A percentile compares a stretch with the other conserved stretches of the same genome.
phyloP scores from a whole-genome alignment of 2,888 invertebrate genomes.

The Nomada ruficornis region DNA sequence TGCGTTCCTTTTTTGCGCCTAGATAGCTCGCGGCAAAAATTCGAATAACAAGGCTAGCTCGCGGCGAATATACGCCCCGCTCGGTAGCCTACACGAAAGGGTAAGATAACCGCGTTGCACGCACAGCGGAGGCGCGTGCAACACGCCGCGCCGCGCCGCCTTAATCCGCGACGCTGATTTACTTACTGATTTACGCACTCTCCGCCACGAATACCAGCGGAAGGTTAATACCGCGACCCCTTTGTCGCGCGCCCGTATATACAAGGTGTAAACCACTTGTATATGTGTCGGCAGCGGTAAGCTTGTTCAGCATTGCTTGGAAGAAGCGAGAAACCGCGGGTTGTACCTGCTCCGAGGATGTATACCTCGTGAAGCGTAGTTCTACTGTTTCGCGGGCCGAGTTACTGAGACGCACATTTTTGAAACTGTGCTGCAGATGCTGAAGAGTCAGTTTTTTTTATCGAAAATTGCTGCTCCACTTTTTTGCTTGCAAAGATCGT shows the following conservation, averaged over 20 bases:
- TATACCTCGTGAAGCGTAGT: neutral
- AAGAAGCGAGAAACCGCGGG: neutral
- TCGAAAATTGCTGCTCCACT: too few species aligned
- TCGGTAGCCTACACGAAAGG: slow-evolving; percentile 70
- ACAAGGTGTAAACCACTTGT: slow-evolving; percentile 36
- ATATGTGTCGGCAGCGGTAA: neutral
- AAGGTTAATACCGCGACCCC: slow-evolving; percentile 36
- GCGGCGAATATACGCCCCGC: slow-evolving; percentile 36
- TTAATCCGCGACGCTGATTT: slow-evolving; percentile 59
- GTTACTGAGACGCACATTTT: neutral
- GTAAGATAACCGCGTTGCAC: slow-evolving; percentile 62
- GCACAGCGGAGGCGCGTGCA: slow-evolving; percentile 43
- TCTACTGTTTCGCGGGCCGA: too few species aligned
- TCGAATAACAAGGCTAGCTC: slow-evolving; percentile 65
- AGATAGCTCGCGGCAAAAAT: slow-evolving; percentile 72
- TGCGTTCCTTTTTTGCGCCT: slow-evolving; percentile 73
- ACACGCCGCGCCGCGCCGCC: slow-evolving; percentile 52
- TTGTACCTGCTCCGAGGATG: slow-evolving; percentile 1
- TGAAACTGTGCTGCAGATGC: neutral
- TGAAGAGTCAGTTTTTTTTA: too few species aligned
- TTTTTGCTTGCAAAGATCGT: too few species aligned
- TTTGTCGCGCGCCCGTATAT: slow-evolving; percentile 35
- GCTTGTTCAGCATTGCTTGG: neutral
- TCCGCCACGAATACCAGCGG: slow-evolving; percentile 44
- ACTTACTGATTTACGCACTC: slow-evolving; percentile 71